Conservation (phyloP, 2,797 vertebrate genomes). For the Phyllotis vaccarum region DNA sequence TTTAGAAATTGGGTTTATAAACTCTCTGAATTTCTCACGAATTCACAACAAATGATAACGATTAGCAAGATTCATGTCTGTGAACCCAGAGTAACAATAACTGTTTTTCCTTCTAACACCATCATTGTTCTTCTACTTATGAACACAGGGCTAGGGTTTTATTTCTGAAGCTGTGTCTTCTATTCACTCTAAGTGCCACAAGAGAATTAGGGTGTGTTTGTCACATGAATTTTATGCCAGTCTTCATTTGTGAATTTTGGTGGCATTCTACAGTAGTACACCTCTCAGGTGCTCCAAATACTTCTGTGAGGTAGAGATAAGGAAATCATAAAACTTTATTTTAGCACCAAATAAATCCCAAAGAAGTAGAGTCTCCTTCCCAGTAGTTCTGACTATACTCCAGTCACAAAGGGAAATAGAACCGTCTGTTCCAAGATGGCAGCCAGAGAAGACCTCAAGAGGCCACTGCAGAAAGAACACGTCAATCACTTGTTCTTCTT, state of each 20-base stretch:
- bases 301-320: conserved; percentile 67
- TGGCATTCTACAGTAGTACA: neutral
- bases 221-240: neutral
- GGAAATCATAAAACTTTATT: conserved; percentile 55
- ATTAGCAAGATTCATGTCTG: neutral
- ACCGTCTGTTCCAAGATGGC: neutral
- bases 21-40: neutral
- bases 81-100: neutral
- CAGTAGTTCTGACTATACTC: neutral
- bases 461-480: neutral
- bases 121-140: neutral
- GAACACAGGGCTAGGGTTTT: neutral
- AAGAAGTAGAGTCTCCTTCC: neutral
- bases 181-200: neutral
- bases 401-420: conserved; percentile 18
- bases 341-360: conserved; percentile 7
- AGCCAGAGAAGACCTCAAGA: neutral
- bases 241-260: neutral
- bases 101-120: neutral
- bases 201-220: neutral
- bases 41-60: neutral
- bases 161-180: neutral
- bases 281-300: neutral
- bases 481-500: neutral
- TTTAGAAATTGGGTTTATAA: neutral